Evolutionary conservation across 2,797 vertebrate genomes (phyloP), one percentile per base, ranked within the genome.

Genomic region (Echiichthys vipera): DNA sequence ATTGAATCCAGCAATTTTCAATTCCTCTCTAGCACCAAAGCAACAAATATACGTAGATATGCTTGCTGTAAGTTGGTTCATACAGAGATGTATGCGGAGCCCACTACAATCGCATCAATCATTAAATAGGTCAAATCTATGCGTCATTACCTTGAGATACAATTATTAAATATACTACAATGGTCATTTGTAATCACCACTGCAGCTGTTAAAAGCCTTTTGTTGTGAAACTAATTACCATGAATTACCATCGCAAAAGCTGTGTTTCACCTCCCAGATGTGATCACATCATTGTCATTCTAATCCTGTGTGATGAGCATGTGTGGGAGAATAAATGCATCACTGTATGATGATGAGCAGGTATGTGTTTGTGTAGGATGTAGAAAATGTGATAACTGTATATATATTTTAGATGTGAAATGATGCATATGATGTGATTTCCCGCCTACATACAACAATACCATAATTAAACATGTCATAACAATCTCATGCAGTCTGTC

Each of bases 271-370:
- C 47, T 58, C 36, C n/a, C 22, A 34, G 30, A 58, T 65, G 68
- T 66, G 22, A 62, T 43, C 3, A 7, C 36, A 15, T 20, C 20
- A 39, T 73, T 70, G 57, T 50, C 64, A 57, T 61, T 69, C 47
- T 24, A n/a, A 46, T 65, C 20, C 29, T 20, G 57, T 69, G 54
- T 55, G 42, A 54, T 65, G 40, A 66, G 47, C 43, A 9, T 36
- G 18, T 45, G 76, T 63, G 43, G 75, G 73, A 76, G 5, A 61
- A 34, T 22, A 69, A 55, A 65, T 50, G 17, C 56, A 25, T 49
- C 24, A 55, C 9, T 30, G 10, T 57, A 29, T 24, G 15, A 53
- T 59, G 50, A 49, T 34, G 27, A 34, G 20, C 3, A 3, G 18
- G 6, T 18, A 12, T 63, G 53, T 65, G 7, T 53, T 29, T 65